Evolutionary conservation across 2,888 invertebrate genomes (phyloP).

Genomic region (Sinopyrophorus schimmeli): DNA sequence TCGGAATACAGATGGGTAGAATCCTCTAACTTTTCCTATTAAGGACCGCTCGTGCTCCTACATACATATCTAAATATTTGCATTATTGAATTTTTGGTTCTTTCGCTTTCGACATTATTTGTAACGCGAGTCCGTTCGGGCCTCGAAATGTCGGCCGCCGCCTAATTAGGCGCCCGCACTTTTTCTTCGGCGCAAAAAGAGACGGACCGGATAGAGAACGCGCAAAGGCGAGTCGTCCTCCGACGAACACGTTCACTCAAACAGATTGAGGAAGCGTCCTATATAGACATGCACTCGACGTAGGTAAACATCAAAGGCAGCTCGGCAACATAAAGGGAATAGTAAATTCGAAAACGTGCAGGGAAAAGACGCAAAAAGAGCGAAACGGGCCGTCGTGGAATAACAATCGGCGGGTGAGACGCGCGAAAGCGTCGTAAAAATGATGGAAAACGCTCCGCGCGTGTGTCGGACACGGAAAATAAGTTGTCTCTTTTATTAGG

Average conservation of each 20-base stretch:
- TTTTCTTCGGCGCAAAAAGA: constrained; percentile 5
- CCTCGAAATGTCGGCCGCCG: no score
- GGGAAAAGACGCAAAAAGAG: constrained; percentile 44
- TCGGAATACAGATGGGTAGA: constrained; percentile 51
- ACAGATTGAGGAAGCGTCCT: constrained; percentile 32
- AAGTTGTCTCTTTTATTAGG: constrained; percentile 39
- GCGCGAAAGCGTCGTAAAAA: constrained; percentile 45
- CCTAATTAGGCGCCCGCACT: not conserved
- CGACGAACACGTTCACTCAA: constrained; percentile 22
- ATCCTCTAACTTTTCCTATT: constrained; percentile 52
- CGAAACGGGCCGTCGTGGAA: constrained; percentile 46
- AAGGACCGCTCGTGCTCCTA: constrained; percentile 49
- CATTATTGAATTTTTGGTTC: constrained; percentile 49
- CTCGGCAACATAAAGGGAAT: constrained; percentile 48
- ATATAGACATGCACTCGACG: constrained; percentile 36
- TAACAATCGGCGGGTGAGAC: constrained; percentile 47
- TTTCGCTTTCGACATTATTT: constrained; percentile 30
- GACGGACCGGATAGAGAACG: constrained; percentile 11
- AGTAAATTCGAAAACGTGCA: constrained; percentile 45
- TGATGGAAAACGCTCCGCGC: constrained; percentile 48
- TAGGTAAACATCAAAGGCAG: constrained; percentile 49
- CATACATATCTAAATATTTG: constrained; percentile 52
- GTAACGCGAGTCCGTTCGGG: constrained; percentile 16
- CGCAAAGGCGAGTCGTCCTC: constrained; percentile 15
- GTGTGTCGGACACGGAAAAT: constrained; percentile 40